Evolutionary conservation across 1,140 invertebrate species (phyloP).

Genomic region (Chrysopa pallens): DNA sequence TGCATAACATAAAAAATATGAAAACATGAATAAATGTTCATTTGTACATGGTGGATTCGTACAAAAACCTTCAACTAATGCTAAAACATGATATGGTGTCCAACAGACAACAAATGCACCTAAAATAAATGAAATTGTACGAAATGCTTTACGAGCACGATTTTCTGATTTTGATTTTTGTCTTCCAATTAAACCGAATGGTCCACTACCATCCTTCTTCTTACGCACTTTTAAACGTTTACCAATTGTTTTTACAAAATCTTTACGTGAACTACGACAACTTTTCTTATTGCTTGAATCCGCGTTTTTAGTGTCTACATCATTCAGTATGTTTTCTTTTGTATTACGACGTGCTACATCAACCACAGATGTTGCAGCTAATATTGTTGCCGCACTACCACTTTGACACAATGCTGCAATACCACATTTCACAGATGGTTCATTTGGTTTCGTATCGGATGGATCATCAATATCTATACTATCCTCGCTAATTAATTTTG

Average conservation of each 20-base stretch:
- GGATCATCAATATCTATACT: constrained; percentile 5
- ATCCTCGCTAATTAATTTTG: constrained; percentile 22
- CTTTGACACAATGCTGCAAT: constrained; percentile 15
- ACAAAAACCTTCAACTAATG: constrained; percentile 92
- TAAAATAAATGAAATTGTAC: constrained; percentile 97
- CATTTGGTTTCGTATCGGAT: constrained; percentile 8
- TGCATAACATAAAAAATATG: constrained; percentile 97
- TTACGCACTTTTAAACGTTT: constrained; percentile 65
- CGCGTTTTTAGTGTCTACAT: constrained; percentile 16
- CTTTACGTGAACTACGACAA: constrained; percentile 31
- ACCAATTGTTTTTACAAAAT: constrained; percentile 67
- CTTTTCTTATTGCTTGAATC: constrained; percentile 17
- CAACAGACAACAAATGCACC: constrained; percentile 98
- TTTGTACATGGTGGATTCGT: constrained; percentile 75
- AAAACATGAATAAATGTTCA: constrained; percentile 88
- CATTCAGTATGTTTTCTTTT: constrained; percentile 5
- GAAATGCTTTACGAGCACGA: constrained; percentile 89
- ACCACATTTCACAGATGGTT: constrained; percentile 1
- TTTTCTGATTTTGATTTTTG: constrained; percentile 98
- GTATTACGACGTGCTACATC: constrained; percentile 9
- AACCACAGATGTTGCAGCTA: constrained; percentile 14
- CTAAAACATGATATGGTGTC: constrained; percentile 96
- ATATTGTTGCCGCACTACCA: constrained; percentile 13
- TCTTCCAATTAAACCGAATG: constrained; percentile 41
- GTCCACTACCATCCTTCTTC: constrained; percentile 39